phyloP scores from a whole-genome alignment of 2,113 vertebrate species.

The Mohoua ochrocephala region DNA sequence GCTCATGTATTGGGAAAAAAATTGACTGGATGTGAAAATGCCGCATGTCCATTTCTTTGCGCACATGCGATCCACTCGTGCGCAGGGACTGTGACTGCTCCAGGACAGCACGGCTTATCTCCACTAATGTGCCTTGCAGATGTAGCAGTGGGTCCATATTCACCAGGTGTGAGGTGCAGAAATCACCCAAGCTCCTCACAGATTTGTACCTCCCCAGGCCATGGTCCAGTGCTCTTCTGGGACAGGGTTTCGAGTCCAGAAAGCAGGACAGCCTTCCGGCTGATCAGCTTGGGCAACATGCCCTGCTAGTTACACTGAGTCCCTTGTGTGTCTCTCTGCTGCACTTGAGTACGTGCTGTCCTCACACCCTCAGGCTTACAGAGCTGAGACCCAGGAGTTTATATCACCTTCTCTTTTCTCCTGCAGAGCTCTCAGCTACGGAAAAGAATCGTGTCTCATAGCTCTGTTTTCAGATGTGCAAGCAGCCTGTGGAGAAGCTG shows the following conservation, averaged over 20 bases:
- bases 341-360: background rate
- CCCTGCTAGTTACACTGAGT: background rate
- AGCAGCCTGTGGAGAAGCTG: background rate
- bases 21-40: background rate
- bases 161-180: background rate
- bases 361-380: background rate
- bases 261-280: background rate
- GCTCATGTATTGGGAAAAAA: background rate
- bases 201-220: background rate
- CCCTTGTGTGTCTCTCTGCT: background rate
- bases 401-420: background rate
- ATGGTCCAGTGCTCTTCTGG: background rate
- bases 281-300: background rate
- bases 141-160: background rate
- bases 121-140: background rate
- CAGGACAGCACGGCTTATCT: background rate
- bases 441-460: background rate
- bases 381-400: background rate
- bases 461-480: background rate
- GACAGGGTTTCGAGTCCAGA: background rate
- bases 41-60: background rate
- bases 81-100: background rate
- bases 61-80: fast-evolving
- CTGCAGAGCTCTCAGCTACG: background rate
- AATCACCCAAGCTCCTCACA: background rate